Base-by-base conservation (phyloP, 37 sponge, comb jelly and placozoan species). In the Cladorhizidae sp. region DNA sequence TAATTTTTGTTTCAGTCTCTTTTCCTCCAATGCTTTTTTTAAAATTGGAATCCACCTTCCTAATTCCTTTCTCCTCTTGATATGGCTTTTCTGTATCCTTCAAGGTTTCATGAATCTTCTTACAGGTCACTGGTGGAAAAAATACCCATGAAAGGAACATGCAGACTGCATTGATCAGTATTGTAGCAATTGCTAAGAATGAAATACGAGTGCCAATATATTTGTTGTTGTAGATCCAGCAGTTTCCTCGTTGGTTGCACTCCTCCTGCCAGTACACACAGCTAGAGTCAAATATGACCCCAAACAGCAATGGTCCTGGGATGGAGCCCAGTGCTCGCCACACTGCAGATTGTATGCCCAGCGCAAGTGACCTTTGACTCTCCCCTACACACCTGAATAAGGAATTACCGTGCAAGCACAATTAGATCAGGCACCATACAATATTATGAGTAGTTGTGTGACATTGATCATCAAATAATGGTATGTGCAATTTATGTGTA, bases 291-390 rank as follows among this genome's bases (percentile, higher is more conserved):
- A 92, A 81, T 0, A 92, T 51, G 33, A 68, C 81, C 7, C 93
- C 93, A 26, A 88, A 87, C 15, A 87, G 22, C 21, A 92, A 39
- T 22, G 93, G 93, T 41, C 93, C 93, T 15, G 93, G 93, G 25
- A 92, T 85, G 71, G 77, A 50, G 7, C 93, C 93, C 0, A 87
- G 32, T n/a, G 74, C 61, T 31, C 93, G 74, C 28, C 52, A 87
- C 28, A 87, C 1, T 0, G 83, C 72, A 6, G 88, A 92, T 82
- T 92, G 93, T 9, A 84, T 39, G 6, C 88, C 93, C 20, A 87
- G 73, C 12, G 93, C 85, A 36, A 92, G 74, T 0, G 81, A 63
- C 21, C 93, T 57, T 55, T 87, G 93, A 37, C 87, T 88, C 35
- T 87, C 93, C 40, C 88, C 88, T 5, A 92, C 88, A 70, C 65